A percentile compares a stretch with the other conserved stretches of the same genome.
phyloP scores from a whole-genome alignment of 2,113 vertebrate genomes.

The Apodemus sylvaticus region DNA sequence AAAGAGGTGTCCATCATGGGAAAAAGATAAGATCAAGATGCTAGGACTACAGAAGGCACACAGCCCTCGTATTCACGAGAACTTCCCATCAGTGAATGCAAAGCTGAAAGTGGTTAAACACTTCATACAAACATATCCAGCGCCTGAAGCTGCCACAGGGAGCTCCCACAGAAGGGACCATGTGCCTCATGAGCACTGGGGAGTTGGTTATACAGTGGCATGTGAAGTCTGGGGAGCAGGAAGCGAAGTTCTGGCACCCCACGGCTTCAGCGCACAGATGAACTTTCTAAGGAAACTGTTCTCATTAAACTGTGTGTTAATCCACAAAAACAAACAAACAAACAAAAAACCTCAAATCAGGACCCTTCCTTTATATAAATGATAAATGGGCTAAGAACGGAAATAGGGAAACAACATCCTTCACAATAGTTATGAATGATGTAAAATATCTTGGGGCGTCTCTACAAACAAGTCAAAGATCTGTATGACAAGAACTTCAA shows the following conservation, averaged over 20 bases:
- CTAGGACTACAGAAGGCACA: constrained; percentile 94
- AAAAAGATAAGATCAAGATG: constrained; percentile 89
- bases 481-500: too few species aligned
- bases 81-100: constrained; percentile 93
- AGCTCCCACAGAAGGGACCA: constrained; percentile 92
- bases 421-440: too few species aligned
- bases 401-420: too few species aligned
- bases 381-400: too few species aligned
- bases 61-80: constrained; percentile 93
- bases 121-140: constrained; percentile 92
- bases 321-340: too few species aligned
- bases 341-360: too few species aligned
- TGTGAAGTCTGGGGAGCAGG: constrained; percentile 84
- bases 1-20: constrained; percentile 94
- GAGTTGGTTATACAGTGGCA: constrained; percentile 90
- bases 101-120: constrained; percentile 95
- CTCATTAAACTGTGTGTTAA: constrained; percentile 45
- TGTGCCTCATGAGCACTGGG: constrained; percentile 89
- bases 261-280: not conserved
- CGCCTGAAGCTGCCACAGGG: constrained; percentile 93
- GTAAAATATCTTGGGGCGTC: too few species aligned
- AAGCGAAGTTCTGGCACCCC: constrained; percentile 67
- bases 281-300: constrained; percentile 30
- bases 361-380: too few species aligned
- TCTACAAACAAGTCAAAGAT: too few species aligned